Evolutionary conservation across 2,888 invertebrate genomes (phyloP).

Genomic region (Sepiola atlantica): DNA sequence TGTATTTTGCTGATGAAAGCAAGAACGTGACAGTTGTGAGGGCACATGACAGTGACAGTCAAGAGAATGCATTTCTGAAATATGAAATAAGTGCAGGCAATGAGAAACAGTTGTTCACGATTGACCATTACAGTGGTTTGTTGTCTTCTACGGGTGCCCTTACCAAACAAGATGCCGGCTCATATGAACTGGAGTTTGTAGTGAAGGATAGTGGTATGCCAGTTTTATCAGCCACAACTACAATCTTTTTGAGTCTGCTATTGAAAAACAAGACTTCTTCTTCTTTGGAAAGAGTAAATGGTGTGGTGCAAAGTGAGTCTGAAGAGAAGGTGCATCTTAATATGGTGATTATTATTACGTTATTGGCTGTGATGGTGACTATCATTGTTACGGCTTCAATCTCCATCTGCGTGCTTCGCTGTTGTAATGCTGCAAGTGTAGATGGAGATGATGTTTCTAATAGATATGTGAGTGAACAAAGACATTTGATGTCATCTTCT

Average conservation of each 20-base stretch:
- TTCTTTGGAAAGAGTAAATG: constrained; percentile 12
- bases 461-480: constrained; percentile 13
- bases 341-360: constrained; percentile 21
- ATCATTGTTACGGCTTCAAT: background rate
- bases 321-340: constrained; percentile 12
- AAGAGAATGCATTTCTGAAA: constrained; percentile 11
- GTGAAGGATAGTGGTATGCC: background rate
- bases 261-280: background rate
- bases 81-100: constrained; percentile 21
- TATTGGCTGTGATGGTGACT: background rate
- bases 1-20: background rate
- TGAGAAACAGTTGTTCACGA: constrained; percentile 12
- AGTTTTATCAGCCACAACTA: background rate
- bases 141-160: constrained; percentile 32
- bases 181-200: background rate
- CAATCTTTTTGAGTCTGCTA: background rate
- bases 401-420: background rate
- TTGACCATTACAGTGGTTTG: constrained; percentile 32
- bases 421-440: constrained; percentile 32
- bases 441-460: constrained; percentile 15
- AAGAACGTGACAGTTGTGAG: constrained; percentile 11
- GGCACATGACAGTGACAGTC: constrained; percentile 32
- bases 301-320: background rate
- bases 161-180: constrained; percentile 21
- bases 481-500: background rate